Conservation (phyloP, 1,140 invertebrate genomes). For the Eumeta japonica region DNA sequence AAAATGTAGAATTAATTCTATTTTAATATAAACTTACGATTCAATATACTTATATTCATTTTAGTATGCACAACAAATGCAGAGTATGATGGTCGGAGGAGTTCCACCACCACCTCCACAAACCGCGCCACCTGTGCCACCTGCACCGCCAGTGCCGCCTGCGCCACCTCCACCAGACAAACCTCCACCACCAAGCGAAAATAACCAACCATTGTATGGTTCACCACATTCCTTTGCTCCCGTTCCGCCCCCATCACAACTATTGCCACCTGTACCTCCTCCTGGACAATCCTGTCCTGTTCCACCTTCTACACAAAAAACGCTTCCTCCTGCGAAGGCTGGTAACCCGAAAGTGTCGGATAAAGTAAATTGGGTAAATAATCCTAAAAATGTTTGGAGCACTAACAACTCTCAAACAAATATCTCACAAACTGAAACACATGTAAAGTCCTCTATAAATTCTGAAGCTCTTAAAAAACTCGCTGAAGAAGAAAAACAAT, state of each 20-base stretch:
- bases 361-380: too few relatives aligned
- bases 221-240: constrained; percentile 12
- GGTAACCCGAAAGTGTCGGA: too few relatives aligned
- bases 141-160: constrained; percentile 42
- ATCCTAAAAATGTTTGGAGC: too few relatives aligned
- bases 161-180: constrained; percentile 20
- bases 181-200: constrained; percentile 39
- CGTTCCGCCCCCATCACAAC: constrained; percentile 18
- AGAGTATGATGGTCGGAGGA: constrained; percentile 32
- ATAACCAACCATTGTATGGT: constrained; percentile 40
- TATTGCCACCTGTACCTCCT: constrained; percentile 6
- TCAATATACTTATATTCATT: constrained; percentile 43
- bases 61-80: constrained; percentile 63
- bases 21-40: constrained; percentile 4
- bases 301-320: constrained; percentile 8
- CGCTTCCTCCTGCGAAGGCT: too few relatives aligned
- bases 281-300: constrained; percentile 4
- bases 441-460: constrained; percentile 17
- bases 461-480: constrained; percentile 43
- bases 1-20: constrained; percentile 4
- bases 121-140: constrained; percentile 52
- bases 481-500: constrained; percentile 72
- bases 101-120: constrained; percentile 42
- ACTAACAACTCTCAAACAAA: constrained; percentile 2
- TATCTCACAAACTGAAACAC: constrained; percentile 3